Conservation (phyloP, 2,888 invertebrate genomes). For the Anoncus sp. region DNA sequence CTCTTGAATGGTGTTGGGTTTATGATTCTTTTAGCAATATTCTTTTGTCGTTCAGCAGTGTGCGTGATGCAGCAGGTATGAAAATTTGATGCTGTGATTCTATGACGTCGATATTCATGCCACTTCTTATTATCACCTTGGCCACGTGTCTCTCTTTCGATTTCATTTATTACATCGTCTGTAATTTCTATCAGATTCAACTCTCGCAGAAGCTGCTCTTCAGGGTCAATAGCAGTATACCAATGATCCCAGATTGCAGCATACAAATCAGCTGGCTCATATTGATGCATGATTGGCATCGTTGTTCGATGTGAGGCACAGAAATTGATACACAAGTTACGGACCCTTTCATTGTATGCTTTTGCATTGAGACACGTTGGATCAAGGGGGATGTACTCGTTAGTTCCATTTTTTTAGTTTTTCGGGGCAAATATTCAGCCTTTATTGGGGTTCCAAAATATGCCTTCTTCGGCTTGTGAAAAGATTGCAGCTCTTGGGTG, state of each 20-base stretch:
- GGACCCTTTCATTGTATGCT: constrained; percentile 4
- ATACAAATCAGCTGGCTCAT: constrained; percentile 40
- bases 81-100: constrained; percentile 38
- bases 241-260: constrained; percentile 43
- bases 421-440: background rate
- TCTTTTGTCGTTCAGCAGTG: background rate
- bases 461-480: constrained; percentile 42
- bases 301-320: background rate
- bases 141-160: constrained; percentile 27
- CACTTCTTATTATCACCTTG: constrained; percentile 20
- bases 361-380: too few species aligned
- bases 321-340: constrained; percentile 32
- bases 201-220: constrained; percentile 17
- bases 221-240: constrained; percentile 16
- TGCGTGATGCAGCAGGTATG: background rate
- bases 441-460: constrained; percentile 51
- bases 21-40: constrained; percentile 1
- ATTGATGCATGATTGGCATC: constrained; percentile 48
- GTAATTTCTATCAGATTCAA: background rate
- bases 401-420: background rate
- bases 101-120: constrained; percentile 20
- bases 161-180: constrained; percentile 14
- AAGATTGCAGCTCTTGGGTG: constrained; percentile 41
- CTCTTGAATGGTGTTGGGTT: constrained; percentile 29
- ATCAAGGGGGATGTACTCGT: too few species aligned